Evolutionary conservation across 1,140 invertebrate genomes (phyloP).

Genomic region (Hyposmocoma kahamanoa): DNA sequence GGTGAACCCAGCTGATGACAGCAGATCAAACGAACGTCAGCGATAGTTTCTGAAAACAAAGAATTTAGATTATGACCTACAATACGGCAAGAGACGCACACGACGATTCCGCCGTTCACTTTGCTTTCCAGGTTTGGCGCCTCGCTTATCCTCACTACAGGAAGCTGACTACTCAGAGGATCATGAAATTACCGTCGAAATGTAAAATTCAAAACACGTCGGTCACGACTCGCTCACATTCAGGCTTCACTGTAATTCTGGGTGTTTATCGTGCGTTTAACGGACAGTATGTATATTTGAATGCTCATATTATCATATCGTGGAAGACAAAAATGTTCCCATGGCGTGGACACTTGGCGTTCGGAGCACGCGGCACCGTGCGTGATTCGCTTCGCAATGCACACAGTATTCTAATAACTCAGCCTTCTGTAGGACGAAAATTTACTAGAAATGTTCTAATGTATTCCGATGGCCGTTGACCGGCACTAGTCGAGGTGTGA

Average conservation of each 20-base stretch:
- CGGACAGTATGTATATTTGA: conserved; percentile 73
- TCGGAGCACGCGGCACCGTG: conserved; percentile 57
- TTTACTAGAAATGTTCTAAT: conserved; percentile 72
- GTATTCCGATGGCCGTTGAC: conserved; percentile 67
- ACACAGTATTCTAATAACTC: conserved; percentile 65
- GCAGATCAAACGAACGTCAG: no score
- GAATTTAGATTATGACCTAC: no score
- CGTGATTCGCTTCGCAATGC: conserved; percentile 64
- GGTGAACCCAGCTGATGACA: no score
- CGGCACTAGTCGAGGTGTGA: conserved; percentile 39
- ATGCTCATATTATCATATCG: conserved; percentile 73
- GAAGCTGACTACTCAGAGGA: no score
- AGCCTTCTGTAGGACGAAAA: conserved; percentile 74
- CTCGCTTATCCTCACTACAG: no score
- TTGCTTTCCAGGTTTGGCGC: no score
- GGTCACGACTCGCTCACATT: conserved; percentile 63
- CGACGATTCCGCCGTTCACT: no score
- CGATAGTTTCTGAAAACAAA: no score
- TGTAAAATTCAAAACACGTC: conserved; percentile 67
- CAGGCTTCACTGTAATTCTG: conserved; percentile 72
- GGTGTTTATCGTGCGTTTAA: conserved; percentile 73
- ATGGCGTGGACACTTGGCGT: conserved; percentile 61
- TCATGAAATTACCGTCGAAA: conserved; percentile 40
- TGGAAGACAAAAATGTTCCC: conserved; percentile 74
- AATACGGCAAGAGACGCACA: no score